These are phyloP conservation scores for Phaenicophaeus curvirostris DNA, from an alignment of 2,797 vertebrate species.

Conservation along the genomic window DNA sequence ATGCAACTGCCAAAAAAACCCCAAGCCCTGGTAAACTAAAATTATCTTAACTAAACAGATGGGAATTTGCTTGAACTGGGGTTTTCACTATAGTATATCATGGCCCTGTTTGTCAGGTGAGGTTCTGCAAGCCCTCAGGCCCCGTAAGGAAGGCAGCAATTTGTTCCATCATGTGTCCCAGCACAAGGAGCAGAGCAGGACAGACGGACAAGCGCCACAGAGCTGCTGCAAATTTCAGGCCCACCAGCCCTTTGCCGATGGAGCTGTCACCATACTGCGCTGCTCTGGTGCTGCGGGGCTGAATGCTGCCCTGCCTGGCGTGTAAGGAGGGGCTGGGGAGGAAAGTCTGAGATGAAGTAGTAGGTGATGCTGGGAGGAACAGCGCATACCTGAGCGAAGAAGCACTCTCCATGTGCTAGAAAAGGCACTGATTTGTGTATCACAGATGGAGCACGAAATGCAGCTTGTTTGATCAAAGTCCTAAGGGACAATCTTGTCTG, in stretches of 20 bases:
- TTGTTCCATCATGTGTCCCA: background rate
- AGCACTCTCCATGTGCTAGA: background rate
- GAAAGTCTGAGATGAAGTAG: background rate
- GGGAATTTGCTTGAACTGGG: slow-evolving; percentile 23
- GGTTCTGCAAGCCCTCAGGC: background rate
- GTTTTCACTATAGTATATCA: slow-evolving; percentile 18
- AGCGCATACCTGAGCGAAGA: rapidly evolving
- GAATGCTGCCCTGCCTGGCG: too few relatives aligned
- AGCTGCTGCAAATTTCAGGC: background rate
- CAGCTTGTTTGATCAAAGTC: background rate
- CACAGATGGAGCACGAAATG: background rate
- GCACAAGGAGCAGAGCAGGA: background rate
- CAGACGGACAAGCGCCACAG: background rate
- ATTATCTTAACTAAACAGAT: slow-evolving; percentile 68
- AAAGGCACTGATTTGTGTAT: background rate
- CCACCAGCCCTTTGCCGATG: background rate
- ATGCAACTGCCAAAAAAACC: background rate
- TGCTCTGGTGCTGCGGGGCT: background rate
- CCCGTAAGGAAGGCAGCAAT: background rate
- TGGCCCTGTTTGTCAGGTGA: background rate
- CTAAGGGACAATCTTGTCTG: background rate
- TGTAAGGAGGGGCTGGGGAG: too few relatives aligned
- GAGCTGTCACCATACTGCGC: background rate
- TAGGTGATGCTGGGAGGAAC: background rate
- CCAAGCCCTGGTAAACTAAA: slow-evolving; percentile 2